Percentiles rank a stretch among this genome's conserved stretches.
Evolutionary conservation across 2,113 vertebrate genomes (phyloP).

Genomic region (Ornithorhynchus anatinus): DNA sequence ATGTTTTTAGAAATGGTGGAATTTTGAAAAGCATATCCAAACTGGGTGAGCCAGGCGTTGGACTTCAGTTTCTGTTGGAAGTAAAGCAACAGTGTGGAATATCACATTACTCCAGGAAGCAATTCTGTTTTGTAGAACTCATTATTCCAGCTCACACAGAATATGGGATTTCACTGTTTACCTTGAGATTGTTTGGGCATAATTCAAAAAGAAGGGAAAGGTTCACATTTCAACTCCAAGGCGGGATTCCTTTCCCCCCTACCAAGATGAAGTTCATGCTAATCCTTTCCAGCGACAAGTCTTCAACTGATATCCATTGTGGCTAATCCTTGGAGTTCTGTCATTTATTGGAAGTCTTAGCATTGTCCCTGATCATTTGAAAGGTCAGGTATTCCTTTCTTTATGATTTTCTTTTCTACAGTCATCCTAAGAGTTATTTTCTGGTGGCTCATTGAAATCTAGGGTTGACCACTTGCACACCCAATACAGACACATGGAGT

Average conservation of each 20-base stretch:
- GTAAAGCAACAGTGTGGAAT: not conserved
- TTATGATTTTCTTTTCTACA: not conserved
- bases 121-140: not conserved
- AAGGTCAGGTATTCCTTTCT: not conserved
- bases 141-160: not conserved
- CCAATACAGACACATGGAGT: not conserved
- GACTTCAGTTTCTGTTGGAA: not conserved
- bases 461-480: not conserved
- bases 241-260: not conserved
- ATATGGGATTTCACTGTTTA: not conserved
- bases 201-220: not conserved
- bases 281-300: not conserved
- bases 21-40: not conserved
- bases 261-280: not conserved
- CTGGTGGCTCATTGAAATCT: not conserved
- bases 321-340: not conserved
- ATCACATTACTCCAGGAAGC: not conserved
- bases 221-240: not conserved
- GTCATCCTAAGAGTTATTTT: not conserved
- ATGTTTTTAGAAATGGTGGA: not conserved
- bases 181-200: constrained; percentile 2
- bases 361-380: not conserved
- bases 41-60: not conserved
- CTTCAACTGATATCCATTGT: not conserved
- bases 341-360: not conserved